Conservation (phyloP, 2,797 vertebrate species). For the Mycteria americana region DNA sequence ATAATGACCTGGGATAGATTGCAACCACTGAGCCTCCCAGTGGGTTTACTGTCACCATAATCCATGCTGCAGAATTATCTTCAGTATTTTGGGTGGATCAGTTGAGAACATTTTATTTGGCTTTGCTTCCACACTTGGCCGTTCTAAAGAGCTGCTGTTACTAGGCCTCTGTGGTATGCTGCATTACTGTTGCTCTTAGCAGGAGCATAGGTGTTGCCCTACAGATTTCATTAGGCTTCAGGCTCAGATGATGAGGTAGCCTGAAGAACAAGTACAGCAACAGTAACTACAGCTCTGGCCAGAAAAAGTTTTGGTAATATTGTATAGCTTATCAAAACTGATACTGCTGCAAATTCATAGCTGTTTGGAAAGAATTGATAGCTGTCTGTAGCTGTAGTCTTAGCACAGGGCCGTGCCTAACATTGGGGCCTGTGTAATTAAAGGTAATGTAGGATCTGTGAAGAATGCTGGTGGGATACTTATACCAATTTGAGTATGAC, state of each 20-base stretch:
- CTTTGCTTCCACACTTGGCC: fast-evolving
- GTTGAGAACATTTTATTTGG: neutral
- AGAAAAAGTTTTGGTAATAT: neutral
- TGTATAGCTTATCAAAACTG: neutral
- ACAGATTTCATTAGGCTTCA: neutral
- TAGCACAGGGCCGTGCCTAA: too few species aligned
- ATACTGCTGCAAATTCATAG: fast-evolving
- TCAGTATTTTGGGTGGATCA: neutral
- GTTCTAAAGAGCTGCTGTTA: neutral
- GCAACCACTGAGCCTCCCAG: neutral
- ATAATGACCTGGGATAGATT: neutral
- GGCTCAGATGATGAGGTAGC: fast-evolving
- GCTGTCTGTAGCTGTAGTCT: neutral
- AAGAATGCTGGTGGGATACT: neutral
- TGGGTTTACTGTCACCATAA: fast-evolving
- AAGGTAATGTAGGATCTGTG: neutral
- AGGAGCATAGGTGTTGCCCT: fast-evolving
- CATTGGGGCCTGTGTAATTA: neutral
- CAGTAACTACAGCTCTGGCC: neutral
- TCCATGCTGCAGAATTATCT: neutral
- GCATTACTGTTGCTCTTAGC: neutral
- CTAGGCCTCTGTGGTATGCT: fast-evolving
- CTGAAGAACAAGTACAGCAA: neutral
- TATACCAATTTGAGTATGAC: too few species aligned
- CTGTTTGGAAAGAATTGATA: neutral